Conservation (phyloP, 2,797 vertebrate species). For the Lagorchestes hirsutus region DNA sequence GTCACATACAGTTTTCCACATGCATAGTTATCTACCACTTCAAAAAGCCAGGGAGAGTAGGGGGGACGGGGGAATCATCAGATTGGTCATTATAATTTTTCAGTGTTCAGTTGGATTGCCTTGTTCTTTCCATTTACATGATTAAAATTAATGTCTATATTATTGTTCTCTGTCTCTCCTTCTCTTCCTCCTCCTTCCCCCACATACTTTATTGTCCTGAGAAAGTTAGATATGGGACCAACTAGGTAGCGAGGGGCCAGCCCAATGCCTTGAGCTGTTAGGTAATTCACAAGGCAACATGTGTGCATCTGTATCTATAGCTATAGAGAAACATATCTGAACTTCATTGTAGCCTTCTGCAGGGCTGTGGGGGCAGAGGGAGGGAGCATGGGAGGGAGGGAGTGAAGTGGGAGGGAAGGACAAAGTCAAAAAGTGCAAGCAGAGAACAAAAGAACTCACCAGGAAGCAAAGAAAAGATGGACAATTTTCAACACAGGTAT, state of each 20-base stretch:
- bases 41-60: background rate
- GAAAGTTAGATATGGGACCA: slow-evolving; percentile 6
- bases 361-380: no score
- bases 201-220: background rate
- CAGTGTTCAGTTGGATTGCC: background rate
- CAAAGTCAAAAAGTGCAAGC: no score
- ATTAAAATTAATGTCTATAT: background rate
- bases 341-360: no score
- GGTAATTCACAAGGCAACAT: background rate
- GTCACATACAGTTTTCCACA: background rate
- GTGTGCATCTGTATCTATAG: no score
- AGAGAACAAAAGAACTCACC: no score
- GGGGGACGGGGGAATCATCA: background rate
- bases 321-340: no score
- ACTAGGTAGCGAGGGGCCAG: background rate
- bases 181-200: background rate
- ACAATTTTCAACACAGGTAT: no score
- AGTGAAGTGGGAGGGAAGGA: no score
- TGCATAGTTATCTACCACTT: background rate
- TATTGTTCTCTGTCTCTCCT: background rate
- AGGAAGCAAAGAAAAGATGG: no score
- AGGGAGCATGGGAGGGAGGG: no score
- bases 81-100: background rate
- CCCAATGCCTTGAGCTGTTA: background rate
- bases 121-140: background rate